These are phyloP conservation scores for Naso thynnoides DNA, from an alignment of 2,797 vertebrate genomes.

Conservation along the genomic window DNA sequence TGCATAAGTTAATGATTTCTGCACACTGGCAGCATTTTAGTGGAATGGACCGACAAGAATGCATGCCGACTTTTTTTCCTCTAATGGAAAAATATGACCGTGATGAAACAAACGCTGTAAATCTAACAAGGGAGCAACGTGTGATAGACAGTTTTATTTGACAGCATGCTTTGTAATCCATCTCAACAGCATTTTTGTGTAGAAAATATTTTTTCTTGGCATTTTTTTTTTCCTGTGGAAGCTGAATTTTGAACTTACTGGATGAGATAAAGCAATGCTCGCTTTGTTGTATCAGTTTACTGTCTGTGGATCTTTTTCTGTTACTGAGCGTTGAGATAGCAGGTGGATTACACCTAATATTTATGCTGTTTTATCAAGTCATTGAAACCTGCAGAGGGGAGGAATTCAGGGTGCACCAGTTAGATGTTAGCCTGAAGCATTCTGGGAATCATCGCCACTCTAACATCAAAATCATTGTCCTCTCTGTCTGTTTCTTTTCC, in stretches of 20 bases:
- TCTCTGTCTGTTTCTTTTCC: fast-evolving
- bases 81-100: constrained; percentile 63
- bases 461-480: neutral
- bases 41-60: constrained; percentile 69
- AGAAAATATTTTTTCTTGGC: neutral
- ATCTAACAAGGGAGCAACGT: constrained; percentile 35
- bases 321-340: neutral
- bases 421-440: constrained; percentile 17
- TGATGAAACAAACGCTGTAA: constrained; percentile 47
- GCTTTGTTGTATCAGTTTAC: constrained; percentile 42
- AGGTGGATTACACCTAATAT: constrained; percentile 4
- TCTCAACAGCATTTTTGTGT: neutral
- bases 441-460: neutral
- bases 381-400: neutral
- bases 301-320: constrained; percentile 34
- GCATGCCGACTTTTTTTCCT: constrained; percentile 44
- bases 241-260: constrained; percentile 16
- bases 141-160: constrained; percentile 23
- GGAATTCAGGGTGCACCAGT: constrained; percentile 36
- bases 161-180: neutral
- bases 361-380: constrained; percentile 11
- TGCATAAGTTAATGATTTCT: constrained; percentile 59
- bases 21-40: constrained; percentile 66
- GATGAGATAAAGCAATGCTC: constrained; percentile 36
- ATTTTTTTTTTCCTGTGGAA: constrained; percentile 19